These are phyloP conservation scores for Caradrina kadenii DNA, from an alignment of 2,888 invertebrate genomes.

Conservation along the genomic window DNA sequence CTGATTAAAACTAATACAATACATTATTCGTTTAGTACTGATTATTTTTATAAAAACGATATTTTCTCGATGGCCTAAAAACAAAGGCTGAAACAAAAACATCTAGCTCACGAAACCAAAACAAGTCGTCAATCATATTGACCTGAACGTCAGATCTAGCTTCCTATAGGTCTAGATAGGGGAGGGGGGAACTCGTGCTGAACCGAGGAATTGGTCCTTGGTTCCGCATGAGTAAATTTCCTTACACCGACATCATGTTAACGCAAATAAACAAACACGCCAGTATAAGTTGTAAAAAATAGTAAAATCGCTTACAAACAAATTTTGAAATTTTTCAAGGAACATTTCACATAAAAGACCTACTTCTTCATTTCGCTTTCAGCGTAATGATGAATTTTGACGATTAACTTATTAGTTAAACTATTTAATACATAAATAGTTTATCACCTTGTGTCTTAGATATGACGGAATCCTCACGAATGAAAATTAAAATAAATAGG, in stretches of 20 bases:
- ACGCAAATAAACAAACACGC: too few relatives aligned
- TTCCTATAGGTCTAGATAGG: background rate
- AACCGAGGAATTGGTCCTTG: background rate
- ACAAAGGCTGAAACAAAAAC: slow-evolving; percentile 17
- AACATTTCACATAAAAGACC: too few relatives aligned
- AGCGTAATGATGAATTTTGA: background rate
- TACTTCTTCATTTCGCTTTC: too few relatives aligned
- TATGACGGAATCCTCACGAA: too few relatives aligned
- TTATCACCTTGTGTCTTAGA: too few relatives aligned
- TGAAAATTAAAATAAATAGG: too few relatives aligned
- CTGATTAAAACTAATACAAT: background rate
- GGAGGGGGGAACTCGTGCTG: background rate
- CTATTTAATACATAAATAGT: too few relatives aligned
- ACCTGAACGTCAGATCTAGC: slow-evolving; percentile 17
- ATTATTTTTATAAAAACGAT: background rate
- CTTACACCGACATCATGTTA: background rate
- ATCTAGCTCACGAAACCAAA: slow-evolving; percentile 33
- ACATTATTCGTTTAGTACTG: too few relatives aligned
- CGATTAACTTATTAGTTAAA: background rate
- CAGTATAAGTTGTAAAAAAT: too few relatives aligned
- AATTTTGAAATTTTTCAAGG: too few relatives aligned
- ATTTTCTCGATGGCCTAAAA: slow-evolving; percentile 31
- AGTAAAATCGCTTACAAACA: too few relatives aligned
- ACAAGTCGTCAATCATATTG: slow-evolving; percentile 45
- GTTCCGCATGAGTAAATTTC: too few relatives aligned